Evolutionary conservation across 2,113 vertebrate genomes (phyloP), one percentile per base, ranked within the genome.

Genomic region (Silurus meridionalis): DNA sequence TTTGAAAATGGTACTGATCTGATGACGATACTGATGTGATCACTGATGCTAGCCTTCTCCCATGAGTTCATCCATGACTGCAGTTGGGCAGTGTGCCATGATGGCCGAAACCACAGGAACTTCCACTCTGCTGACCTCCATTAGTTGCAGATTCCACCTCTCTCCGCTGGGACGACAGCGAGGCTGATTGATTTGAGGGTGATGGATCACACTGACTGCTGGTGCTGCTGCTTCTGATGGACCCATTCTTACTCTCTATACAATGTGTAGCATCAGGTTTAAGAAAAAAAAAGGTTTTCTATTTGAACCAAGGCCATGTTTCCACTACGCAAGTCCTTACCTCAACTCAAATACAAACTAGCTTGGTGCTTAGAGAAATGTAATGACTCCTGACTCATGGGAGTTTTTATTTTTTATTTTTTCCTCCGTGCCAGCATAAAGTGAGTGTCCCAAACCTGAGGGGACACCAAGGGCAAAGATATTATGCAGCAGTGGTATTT

Each of bases 111-210:
- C 37, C 37, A 9, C 69, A 50, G 57, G 28, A 85, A 63, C 83
- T 87, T 84, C 82, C 83, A 82, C 77, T 79, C 69, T 60, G 19
- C 53, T 84, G 86, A 89, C 85, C 88, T 85, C 79, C 80, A 85
- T 87, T 87, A 87, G 79, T 82, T 60, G 28, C 19, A 64, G 61
- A 80, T 79, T 85, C 61, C 80, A 72, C 46, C 60, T 84, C 85
- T 46, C 52, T 81, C 78, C 19, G 14, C 48, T 13, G 83, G 71
- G 83, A 64, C 52, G 61, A 83, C 79, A 15, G 21, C 23, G 5
- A 58, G 61, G 13, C 85, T 83, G 88, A 87, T 87, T 87, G 85
- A 89, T 87, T 89, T 63, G 79, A 75, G 69, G 46, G 69, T 87
- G 85, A 87, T 72, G 78, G 72, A 88, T 88, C 48, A 82, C 14